Percentiles rank a stretch among this genome's conserved stretches.
Evolutionary conservation across 2,888 invertebrate species (phyloP).

Genomic region (Brachycybe producta): DNA sequence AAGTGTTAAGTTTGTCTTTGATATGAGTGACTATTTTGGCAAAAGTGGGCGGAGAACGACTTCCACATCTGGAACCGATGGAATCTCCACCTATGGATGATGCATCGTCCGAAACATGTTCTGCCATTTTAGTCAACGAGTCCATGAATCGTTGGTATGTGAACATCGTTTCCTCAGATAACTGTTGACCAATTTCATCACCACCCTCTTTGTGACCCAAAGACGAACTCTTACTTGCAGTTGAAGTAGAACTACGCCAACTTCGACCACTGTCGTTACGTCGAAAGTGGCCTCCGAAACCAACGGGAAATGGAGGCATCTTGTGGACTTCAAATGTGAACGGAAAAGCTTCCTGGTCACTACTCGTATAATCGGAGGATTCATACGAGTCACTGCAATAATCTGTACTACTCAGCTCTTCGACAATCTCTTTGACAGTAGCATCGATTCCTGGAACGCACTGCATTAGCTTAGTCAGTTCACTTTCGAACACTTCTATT

Average conservation of each 20-base stretch:
- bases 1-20: conserved; percentile 66
- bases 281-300: not conserved
- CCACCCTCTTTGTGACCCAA: not conserved
- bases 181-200: conserved; percentile 5
- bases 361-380: conserved; percentile 80
- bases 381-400: conserved; percentile 90
- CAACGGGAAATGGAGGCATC: not conserved
- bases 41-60: conserved; percentile 55
- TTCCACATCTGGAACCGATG: not conserved
- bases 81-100: not conserved
- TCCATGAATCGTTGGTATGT: conserved; percentile 78
- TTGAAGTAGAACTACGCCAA: conserved; percentile 10
- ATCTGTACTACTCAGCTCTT: conserved; percentile 81
- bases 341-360: conserved; percentile 48
- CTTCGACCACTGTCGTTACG: conserved; percentile 11
- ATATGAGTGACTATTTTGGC: conserved; percentile 88
- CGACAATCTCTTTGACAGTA: conserved; percentile 80
- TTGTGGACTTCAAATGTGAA: not conserved
- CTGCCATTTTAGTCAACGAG: conserved; percentile 51
- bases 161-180: conserved; percentile 50
- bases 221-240: conserved; percentile 2
- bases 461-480: conserved; percentile 79
- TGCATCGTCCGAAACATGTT: conserved; percentile 19
- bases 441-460: conserved; percentile 82
- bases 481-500: conserved; percentile 75